Percentiles rank a stretch among this genome's conserved stretches.
Evolutionary conservation across 2,113 vertebrate species (phyloP).

Genomic region (Aegypius monachus): DNA sequence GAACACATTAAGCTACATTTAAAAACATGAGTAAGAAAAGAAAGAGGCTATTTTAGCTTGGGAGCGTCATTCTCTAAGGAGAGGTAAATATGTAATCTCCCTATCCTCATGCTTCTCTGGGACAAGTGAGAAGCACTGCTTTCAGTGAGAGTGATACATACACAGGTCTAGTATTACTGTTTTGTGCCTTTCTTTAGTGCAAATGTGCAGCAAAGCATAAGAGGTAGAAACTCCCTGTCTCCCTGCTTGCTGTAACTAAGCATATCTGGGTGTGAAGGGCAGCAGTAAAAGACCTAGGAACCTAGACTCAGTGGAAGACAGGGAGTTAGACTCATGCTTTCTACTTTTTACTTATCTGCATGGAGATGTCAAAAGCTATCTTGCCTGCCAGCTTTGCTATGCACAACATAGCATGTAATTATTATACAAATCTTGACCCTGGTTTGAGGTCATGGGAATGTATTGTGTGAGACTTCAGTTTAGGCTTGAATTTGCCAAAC

Average conservation of each 20-base stretch:
- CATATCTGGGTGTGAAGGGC: neutral
- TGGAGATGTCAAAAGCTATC: neutral
- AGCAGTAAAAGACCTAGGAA: neutral
- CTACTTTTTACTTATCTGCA: neutral
- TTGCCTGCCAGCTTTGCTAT: neutral
- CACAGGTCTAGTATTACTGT: neutral
- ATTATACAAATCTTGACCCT: neutral
- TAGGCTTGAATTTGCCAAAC: neutral
- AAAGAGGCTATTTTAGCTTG: neutral
- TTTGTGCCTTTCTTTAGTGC: neutral
- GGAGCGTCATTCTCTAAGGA: neutral
- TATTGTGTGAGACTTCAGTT: neutral
- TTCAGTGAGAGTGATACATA: neutral
- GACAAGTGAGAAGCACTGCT: neutral
- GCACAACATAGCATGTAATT: neutral
- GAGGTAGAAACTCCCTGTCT: neutral
- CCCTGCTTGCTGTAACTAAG: neutral
- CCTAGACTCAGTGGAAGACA: neutral
- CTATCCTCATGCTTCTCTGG: neutral
- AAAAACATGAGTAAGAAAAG: neutral
- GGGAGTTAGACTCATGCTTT: neutral
- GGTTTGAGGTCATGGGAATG: neutral
- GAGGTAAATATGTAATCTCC: neutral
- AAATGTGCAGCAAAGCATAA: neutral
- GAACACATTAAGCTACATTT: neutral